Evolutionary conservation across 1,140 invertebrate genomes (phyloP), one percentile per base, ranked within the genome.

Genomic region (Palaemon carinicauda): DNA sequence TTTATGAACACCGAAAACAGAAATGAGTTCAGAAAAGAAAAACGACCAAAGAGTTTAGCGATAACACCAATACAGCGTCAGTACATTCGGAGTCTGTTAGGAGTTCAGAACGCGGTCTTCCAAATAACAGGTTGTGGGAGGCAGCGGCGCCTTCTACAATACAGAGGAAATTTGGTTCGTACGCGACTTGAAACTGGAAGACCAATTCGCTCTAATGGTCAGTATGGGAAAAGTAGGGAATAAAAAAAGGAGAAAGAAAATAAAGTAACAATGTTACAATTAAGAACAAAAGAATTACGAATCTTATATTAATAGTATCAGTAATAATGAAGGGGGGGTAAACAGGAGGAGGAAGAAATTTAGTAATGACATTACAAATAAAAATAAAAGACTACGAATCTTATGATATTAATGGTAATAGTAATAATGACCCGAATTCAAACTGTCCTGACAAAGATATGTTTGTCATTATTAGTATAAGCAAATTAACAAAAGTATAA

Each of bases 61-160:
- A 14, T 17, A 24, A 24, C 21, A 24, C 21, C 21, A 1, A 41
- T 41, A 41, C 41, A 41, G 41, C 41, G 12, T n/a, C 9, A 41
- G 41, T 41, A 41, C 1, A 41, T 7, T 41, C 41, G 56, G 5
- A 41, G 41, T 12, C 41, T 9, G 41, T 41, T 41, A n/a, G 41
- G 7, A 41, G 41, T 41, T 56, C 60, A 41, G 60, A 21, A 12
- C 60, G 71, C 60, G 80, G n/a, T 5, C 33, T 7, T 5, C 60
- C 10, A 69, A 81, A 81, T 81, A 69, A 81, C 65, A 69, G 80
- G 56, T 15, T 41, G 54, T 41, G 65, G 56, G 56, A 33, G 69
- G 41, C 60, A 81, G 80, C 29, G 80, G 80, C 80, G 80, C 80
- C 80, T 81, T 24, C 60, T 7, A 81, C 80, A 81, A 81, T 81